Base-by-base conservation (phyloP, 2,888 invertebrate species). In the Caenorhabditis imperialis region DNA sequence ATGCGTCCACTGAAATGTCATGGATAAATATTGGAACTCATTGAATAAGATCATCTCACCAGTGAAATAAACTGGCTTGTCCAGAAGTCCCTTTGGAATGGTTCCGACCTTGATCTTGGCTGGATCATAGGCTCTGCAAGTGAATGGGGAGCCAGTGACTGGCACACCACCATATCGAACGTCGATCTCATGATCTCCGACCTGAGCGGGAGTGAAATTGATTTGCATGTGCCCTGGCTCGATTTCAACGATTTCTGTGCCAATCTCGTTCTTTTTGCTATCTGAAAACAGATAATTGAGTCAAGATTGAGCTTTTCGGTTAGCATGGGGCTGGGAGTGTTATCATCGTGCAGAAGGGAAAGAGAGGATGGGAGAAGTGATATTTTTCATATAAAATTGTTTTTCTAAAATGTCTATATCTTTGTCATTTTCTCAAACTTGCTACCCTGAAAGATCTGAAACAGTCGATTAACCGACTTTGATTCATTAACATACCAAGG, bases 61-160 rank as follows among this genome's bases (percentile, higher is more conserved):
- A 14, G 72, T 78, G 70, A 96, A 93, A 86, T 95, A 94, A n/a
- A 95, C 94, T 4, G 94, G 93, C 80, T 95, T 92, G 55, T 96
- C 95, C 10, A 96, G 93, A 62, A 92, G 92, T 37, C 93, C 93
- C 77, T 93, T 92, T 45, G 93, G 94, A 45, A 94, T 93, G 81
- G 93, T 92, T 50, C 92, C 92, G 40, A 95, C 94, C 84, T 76
- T 61, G 61, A 87, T 87, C 88, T 93, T 92, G 78, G 93, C 93
- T 27, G 96, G 94, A 90, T 97, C 96, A 89, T 96, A 99, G 8
- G 96, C 96, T 18, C 81, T 54, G 60, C 96, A 93, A 27, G 95
- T 90, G 89, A 97, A 97, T 14, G 98, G 98, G 88, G 95, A 95
- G 50, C 96, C 97, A 88, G 94, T 94, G 0, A 97, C 86, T 23